phyloP scores from a whole-genome alignment of 2,797 vertebrate species.

The Rhinoraja longicauda region DNA sequence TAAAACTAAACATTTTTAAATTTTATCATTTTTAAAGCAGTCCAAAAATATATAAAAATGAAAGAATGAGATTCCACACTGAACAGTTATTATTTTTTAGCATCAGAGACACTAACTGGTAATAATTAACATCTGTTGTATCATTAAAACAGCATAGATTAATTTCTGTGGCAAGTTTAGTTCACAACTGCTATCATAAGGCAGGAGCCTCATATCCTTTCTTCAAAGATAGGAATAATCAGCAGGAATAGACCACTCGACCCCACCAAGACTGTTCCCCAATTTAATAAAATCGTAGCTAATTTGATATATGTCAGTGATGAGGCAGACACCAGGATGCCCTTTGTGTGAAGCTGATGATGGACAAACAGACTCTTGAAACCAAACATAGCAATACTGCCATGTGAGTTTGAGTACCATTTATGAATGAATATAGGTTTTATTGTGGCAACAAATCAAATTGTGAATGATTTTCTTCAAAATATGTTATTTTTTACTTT shows the following conservation, averaged over 20 bases:
- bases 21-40: not conserved
- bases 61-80: not conserved
- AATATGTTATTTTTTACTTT: not conserved
- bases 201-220: not conserved
- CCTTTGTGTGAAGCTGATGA: not conserved
- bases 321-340: not conserved
- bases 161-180: not conserved
- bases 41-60: not conserved
- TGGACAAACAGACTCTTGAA: not conserved
- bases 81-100: conserved; percentile 21
- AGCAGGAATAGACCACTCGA: no score
- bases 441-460: not conserved
- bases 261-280: no score
- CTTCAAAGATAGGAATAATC: no score
- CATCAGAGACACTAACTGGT: not conserved
- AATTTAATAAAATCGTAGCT: no score
- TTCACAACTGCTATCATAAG: not conserved
- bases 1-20: not conserved
- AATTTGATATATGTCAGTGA: not conserved
- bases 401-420: not conserved
- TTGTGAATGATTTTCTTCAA: not conserved
- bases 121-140: conserved; percentile 17
- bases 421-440: not conserved
- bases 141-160: conserved; percentile 17
- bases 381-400: not conserved